Conservation (phyloP, 1,140 invertebrate species). For the Pinna nobilis region DNA sequence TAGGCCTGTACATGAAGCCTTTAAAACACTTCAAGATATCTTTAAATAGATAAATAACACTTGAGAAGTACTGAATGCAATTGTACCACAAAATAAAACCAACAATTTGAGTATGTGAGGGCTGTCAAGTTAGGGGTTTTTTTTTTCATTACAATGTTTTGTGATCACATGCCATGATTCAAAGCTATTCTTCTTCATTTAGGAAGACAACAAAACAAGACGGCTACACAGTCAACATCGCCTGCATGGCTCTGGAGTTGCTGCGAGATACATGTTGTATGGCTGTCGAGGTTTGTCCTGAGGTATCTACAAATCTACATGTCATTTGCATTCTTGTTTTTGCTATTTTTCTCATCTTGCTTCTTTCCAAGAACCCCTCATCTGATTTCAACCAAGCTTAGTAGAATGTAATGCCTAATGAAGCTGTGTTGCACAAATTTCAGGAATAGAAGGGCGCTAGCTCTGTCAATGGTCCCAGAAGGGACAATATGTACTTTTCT, state of each 20-base stretch:
- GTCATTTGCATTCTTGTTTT: background rate
- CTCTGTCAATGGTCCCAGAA: too few species aligned
- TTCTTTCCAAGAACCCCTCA: background rate
- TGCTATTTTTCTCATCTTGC: background rate
- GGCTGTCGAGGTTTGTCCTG: constrained; percentile 41
- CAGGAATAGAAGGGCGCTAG: constrained; percentile 54
- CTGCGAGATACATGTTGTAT: constrained; percentile 39
- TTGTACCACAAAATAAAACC: too few species aligned
- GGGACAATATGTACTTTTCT: too few species aligned
- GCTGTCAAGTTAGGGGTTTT: background rate
- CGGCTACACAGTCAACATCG: constrained; percentile 42
- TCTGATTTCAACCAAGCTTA: background rate
- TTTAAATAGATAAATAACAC: too few species aligned
- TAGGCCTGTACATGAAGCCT: too few species aligned
- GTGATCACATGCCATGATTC: background rate
- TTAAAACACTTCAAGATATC: too few species aligned
- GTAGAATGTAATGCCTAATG: constrained; percentile 14
- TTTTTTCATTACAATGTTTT: background rate
- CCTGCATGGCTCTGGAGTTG: constrained; percentile 42
- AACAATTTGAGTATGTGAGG: too few species aligned
- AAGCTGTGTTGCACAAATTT: constrained; percentile 65
- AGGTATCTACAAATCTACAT: constrained; percentile 28
- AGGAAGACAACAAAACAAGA: background rate
- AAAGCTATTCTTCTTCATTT: background rate
- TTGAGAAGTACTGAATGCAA: too few species aligned